Evolutionary conservation across 1,140 invertebrate genomes (phyloP).

Genomic region (Eumeta japonica): DNA sequence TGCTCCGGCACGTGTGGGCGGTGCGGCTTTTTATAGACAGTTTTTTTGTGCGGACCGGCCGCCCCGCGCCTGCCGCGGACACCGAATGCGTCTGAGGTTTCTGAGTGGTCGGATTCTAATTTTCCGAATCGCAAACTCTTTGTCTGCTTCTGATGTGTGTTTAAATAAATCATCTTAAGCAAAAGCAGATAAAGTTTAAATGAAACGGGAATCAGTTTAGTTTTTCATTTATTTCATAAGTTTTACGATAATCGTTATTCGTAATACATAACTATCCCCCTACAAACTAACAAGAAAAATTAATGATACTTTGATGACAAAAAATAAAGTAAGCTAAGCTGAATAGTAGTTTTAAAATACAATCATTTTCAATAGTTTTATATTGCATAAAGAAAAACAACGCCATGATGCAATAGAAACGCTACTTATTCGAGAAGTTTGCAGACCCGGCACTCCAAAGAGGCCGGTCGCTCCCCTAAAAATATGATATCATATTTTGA

Average conservation of each 20-base stretch:
- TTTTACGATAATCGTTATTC: not conserved
- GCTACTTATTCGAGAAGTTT: no score
- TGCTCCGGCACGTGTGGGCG: conserved; percentile 38
- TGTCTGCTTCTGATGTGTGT: not conserved
- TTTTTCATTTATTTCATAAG: not conserved
- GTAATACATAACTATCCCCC: not conserved
- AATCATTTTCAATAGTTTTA: no score
- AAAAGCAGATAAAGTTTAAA: not conserved
- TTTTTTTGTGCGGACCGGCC: conserved; percentile 44
- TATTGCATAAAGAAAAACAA: not conserved
- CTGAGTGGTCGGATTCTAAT: not conserved
- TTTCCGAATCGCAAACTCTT: not conserved
- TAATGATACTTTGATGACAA: no score
- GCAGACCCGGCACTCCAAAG: no score
- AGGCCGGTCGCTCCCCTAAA: conserved; percentile 18
- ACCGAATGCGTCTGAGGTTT: no score
- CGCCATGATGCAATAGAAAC: not conserved
- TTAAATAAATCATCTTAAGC: not conserved
- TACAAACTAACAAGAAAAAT: no score
- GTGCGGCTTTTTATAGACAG: conserved; percentile 44
- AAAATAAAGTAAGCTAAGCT: not conserved
- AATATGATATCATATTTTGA: conserved; percentile 54
- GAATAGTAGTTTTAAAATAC: not conserved
- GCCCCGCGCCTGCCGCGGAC: no score
- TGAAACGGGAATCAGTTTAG: not conserved